These are phyloP conservation scores for Cybosia mesomella DNA, from an alignment of 2,888 invertebrate species.

Conservation along the genomic window DNA sequence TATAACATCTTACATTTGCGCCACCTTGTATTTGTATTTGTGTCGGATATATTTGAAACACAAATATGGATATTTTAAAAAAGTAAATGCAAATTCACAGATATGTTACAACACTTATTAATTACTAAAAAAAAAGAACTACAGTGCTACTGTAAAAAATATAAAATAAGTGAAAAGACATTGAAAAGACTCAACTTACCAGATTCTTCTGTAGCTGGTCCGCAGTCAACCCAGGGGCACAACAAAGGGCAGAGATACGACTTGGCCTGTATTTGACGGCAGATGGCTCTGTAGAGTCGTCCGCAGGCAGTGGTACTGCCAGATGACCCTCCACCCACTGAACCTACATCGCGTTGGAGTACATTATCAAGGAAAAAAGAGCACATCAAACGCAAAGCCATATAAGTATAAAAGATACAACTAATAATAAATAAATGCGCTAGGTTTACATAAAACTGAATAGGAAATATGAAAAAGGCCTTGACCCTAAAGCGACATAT, in stretches of 20 bases:
- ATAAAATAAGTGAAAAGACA: neutral
- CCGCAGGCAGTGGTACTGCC: conserved; percentile 77
- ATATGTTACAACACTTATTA: no score
- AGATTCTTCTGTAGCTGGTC: conserved; percentile 94
- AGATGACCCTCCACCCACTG: conserved; percentile 71
- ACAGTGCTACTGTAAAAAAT: no score
- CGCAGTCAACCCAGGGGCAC: conserved; percentile 95
- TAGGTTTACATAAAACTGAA: neutral
- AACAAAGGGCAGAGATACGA: conserved; percentile 95
- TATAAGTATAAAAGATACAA: neutral
- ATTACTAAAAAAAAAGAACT: no score
- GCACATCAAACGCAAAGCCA: conserved; percentile 11
- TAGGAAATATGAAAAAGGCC: neutral
- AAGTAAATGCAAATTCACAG: no score
- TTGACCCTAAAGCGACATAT: neutral
- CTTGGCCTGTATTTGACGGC: conserved; percentile 90
- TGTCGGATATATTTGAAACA: no score
- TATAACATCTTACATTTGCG: no score
- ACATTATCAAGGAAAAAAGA: conserved; percentile 23
- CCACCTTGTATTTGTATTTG: no score
- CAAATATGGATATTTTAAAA: no score
- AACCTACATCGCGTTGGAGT: conserved; percentile 49
- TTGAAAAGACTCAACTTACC: conserved; percentile 68
- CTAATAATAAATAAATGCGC: neutral
- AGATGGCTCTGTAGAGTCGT: conserved; percentile 88